These are phyloP conservation scores for Platalea minor DNA, from an alignment of 2,797 vertebrate species.

Conservation along the genomic window DNA sequence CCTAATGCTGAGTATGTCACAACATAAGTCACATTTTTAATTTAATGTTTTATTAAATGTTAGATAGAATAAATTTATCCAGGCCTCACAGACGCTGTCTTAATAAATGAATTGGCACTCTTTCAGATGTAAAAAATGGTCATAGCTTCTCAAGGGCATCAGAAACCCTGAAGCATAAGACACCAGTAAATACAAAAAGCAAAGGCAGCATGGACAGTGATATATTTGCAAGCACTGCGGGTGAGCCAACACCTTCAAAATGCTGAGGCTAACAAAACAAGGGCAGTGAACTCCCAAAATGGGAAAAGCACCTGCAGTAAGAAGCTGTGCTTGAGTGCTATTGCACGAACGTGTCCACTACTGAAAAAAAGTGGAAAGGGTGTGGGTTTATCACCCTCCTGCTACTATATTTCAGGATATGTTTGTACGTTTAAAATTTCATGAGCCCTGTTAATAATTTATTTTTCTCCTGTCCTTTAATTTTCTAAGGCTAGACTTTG, in stretches of 20 bases:
- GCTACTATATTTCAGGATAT: constrained; percentile 53
- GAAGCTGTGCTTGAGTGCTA: constrained; percentile 47
- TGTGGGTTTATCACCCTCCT: constrained; percentile 33
- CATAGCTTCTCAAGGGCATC: constrained; percentile 77
- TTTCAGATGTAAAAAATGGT: constrained; percentile 75
- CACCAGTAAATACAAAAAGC: constrained; percentile 75
- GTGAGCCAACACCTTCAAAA: constrained; percentile 69
- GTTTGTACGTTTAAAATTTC: constrained; percentile 59
- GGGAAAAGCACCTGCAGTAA: constrained; percentile 62
- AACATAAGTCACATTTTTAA: constrained; percentile 78
- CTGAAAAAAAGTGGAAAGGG: not conserved
- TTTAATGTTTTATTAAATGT: constrained; percentile 82
- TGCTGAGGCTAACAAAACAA: constrained; percentile 75
- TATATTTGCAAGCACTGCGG: constrained; percentile 65
- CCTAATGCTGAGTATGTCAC: constrained; percentile 70
- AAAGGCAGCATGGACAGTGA: constrained; percentile 72
- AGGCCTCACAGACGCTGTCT: constrained; percentile 66
- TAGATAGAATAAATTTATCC: constrained; percentile 77
- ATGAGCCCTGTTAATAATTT: constrained; percentile 52
- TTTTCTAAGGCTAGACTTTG: constrained; percentile 50
- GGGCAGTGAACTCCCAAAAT: constrained; percentile 49
- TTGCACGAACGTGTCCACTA: constrained; percentile 4
- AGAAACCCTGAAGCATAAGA: constrained; percentile 74
- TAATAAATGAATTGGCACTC: constrained; percentile 79
- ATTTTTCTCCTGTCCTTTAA: constrained; percentile 50